Percentiles rank a stretch among this genome's conserved stretches.
These are phyloP conservation scores for Lasius fuliginosus DNA, from an alignment of 2,888 invertebrate species.

Conservation along the genomic window DNA sequence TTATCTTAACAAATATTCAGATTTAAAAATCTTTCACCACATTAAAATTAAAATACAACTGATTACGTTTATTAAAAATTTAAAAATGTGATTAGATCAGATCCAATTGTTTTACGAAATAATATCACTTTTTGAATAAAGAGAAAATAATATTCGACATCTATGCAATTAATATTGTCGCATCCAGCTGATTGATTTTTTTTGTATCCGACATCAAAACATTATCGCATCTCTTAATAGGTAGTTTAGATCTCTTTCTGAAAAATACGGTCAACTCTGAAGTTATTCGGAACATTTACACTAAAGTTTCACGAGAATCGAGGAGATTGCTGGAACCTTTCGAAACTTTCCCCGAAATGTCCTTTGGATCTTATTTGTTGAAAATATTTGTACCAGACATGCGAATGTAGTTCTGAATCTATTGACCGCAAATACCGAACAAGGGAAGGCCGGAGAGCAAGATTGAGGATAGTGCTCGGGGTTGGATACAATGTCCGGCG, in stretches of 20 bases:
- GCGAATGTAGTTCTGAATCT: slow-evolving; percentile 23
- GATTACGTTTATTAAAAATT: slow-evolving; percentile 1
- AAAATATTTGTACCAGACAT: slow-evolving; percentile 43
- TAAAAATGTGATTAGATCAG: background rate
- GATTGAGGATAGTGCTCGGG: slow-evolving; percentile 20
- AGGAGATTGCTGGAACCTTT: no score
- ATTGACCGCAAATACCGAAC: slow-evolving; percentile 41
- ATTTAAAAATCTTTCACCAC: background rate
- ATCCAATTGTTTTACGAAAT: background rate
- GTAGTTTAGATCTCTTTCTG: background rate
- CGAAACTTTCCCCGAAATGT: background rate
- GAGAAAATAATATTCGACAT: slow-evolving; percentile 4
- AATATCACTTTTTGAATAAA: background rate
- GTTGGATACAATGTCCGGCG: background rate
- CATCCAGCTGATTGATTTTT: background rate
- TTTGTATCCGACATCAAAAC: background rate
- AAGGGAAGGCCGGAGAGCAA: slow-evolving; percentile 13
- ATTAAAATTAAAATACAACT: background rate
- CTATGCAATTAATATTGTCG: slow-evolving; percentile 7
- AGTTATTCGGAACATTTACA: background rate
- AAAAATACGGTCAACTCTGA: background rate
- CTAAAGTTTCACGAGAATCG: background rate
- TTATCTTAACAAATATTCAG: slow-evolving; percentile 5
- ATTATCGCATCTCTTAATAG: background rate
- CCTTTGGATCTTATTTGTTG: slow-evolving; percentile 26